A percentile compares a stretch with the other conserved stretches of the same genome.
These are phyloP conservation scores for Syrphus vitripennis DNA, from an alignment of 2,888 invertebrate species.

Conservation along the genomic window DNA sequence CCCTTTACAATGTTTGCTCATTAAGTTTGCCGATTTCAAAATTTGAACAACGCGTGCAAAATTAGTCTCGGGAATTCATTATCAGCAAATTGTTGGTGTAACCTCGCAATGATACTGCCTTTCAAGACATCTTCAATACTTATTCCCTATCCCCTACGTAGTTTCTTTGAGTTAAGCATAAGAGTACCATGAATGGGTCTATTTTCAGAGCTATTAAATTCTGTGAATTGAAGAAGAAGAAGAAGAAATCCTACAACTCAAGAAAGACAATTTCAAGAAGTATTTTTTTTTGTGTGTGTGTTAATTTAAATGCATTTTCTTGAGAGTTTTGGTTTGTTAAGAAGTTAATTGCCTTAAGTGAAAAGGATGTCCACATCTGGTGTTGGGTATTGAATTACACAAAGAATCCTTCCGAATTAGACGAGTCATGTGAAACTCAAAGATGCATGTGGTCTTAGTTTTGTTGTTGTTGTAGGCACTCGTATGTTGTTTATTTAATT, in stretches of 20 bases:
- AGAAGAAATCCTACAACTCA: not conserved
- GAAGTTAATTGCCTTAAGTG: slow-evolving; percentile 53
- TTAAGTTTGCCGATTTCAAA: not conserved
- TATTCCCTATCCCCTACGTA: not conserved
- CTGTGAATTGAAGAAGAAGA: slow-evolving; percentile 24
- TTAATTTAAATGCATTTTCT: slow-evolving; percentile 19
- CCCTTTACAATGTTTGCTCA: not conserved
- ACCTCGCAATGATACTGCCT: not conserved
- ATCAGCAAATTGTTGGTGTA: not conserved
- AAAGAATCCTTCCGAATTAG: slow-evolving; percentile 22
- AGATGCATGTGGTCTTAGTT: not conserved
- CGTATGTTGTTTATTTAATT: not conserved
- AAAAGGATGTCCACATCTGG: slow-evolving; percentile 58
- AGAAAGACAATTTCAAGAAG: not conserved
- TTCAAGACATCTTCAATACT: not conserved
- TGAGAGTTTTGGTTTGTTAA: slow-evolving; percentile 22
- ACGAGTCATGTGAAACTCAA: not conserved
- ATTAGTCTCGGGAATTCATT: not conserved
- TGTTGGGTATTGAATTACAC: slow-evolving; percentile 44
- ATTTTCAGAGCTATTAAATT: slow-evolving; percentile 48
- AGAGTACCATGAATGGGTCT: not conserved
- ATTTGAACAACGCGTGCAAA: not conserved
- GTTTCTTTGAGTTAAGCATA: not conserved
- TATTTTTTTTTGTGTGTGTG: slow-evolving; percentile 38
- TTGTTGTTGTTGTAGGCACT: not conserved